These are phyloP conservation scores for Ormyrus nitidulus DNA, from an alignment of 2,888 invertebrate genomes.

Conservation along the genomic window DNA sequence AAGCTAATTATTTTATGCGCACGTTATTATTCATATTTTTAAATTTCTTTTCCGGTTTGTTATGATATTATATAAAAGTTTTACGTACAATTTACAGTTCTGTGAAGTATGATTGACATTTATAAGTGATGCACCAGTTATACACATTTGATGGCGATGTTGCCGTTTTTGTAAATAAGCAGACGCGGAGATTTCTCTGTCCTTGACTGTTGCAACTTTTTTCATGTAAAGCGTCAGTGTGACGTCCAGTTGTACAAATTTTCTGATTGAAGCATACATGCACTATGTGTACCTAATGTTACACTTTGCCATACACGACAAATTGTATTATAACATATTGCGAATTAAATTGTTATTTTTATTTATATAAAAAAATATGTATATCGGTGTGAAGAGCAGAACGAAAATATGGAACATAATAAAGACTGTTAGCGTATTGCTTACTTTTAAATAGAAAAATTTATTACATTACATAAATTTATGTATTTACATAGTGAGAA, in stretches of 20 bases:
- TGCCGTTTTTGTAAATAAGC: slow-evolving; percentile 56
- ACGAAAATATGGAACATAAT: slow-evolving; percentile 69
- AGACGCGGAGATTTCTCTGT: slow-evolving; percentile 51
- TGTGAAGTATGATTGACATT: slow-evolving; percentile 52
- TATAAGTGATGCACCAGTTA: slow-evolving; percentile 61
- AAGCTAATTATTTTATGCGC: slow-evolving; percentile 54
- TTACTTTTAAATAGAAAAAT: slow-evolving; percentile 57
- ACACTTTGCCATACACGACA: slow-evolving; percentile 69
- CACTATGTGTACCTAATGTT: slow-evolving; percentile 69
- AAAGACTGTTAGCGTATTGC: slow-evolving; percentile 73
- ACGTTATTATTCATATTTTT: slow-evolving; percentile 54
- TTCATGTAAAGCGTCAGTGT: slow-evolving; percentile 60
- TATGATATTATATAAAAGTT: slow-evolving; percentile 54
- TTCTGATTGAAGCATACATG: slow-evolving; percentile 58
- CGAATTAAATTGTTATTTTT: slow-evolving; percentile 72
- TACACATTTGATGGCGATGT: slow-evolving; percentile 55
- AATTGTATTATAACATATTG: slow-evolving; percentile 67
- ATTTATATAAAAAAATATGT: slow-evolving; percentile 69
- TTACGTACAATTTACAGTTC: slow-evolving; percentile 52
- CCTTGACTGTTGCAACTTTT: slow-evolving; percentile 63
- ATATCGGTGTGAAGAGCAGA: slow-evolving; percentile 66
- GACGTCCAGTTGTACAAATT: slow-evolving; percentile 70
- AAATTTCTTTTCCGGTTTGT: slow-evolving; percentile 55
- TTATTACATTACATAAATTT: slow-evolving; percentile 53
- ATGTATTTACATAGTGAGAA: slow-evolving; percentile 50